Base-by-base conservation (phyloP, 1,140 invertebrate species). In the Lucilia cuprina region DNA sequence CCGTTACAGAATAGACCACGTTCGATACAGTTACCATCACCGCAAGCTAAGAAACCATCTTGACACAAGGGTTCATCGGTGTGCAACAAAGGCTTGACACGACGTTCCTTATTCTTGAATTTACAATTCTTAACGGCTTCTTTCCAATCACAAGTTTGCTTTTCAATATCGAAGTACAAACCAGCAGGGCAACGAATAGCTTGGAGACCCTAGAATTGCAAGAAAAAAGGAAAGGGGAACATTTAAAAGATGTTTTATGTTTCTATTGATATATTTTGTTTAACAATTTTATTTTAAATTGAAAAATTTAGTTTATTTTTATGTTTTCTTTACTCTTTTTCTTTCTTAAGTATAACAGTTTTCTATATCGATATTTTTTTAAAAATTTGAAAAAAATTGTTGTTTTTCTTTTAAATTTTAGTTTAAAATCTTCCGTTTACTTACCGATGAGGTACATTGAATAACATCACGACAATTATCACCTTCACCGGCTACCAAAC, bases 61-160 rank as follows among this genome's bases (percentile, higher is more conserved):
- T 95, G 94, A 91, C 97, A 98, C 30, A 98, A 93, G 3, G 97
- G 97, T 89, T 98, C 97, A 86, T 98, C 96, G 5, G 97, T 98
- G 92, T 96, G 96, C 5, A 98, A 92, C 84, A 97, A 92, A 83
- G 97, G 97, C 90, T 97, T 97, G 14, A 96, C 94, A 91, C 97
- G 97, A 84, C 96, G 94, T 89, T 97, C 96, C 91, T 97, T 97
- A 91, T 95, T 97, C 92, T 97, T 98, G 88, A 96, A 91, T 88
- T 97, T 96, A 92, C 97, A 98, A 91, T 98, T 98, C 91, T 97
- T 97, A 0, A 98, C 97, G 3, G 96, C 94, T 85, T 95, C 96
- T 91, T 98, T 98, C 97, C 97, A 98, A 90, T 98, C 97, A 90
- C 97, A 98, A 4, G 97, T 98, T 92, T 98, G 97, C 91, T 98